Evolutionary conservation across 2,113 vertebrate species (phyloP), one percentile per base, ranked within the genome.

Genomic region (Heterocephalus glaber): DNA sequence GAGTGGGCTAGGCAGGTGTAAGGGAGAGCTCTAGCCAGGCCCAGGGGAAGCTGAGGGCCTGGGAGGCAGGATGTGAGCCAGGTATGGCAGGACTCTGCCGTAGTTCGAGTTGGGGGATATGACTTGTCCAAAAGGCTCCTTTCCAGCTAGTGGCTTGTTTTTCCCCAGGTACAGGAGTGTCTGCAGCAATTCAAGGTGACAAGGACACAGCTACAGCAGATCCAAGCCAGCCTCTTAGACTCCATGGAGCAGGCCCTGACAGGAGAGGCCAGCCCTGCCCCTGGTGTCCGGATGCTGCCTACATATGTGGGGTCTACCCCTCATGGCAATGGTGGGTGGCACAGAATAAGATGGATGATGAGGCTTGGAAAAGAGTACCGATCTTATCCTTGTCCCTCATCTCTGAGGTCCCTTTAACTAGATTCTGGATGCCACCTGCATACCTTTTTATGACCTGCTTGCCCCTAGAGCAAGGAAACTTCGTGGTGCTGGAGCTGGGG

Each of bases 401-500:
- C 47, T 84, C 87, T 85, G 22, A 85, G 47, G 3, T 44, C 85
- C 72, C 61, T 82, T 68, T 72, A 76, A 44, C 61, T 28, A 84
- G 79, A 44, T 54, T 81, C 58, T 16, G n/a, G 24, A 47, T 16
- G 22, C 38, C 5, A 74, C 35, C 28, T 65, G 4, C 17, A 35
- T 94, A 44, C 33, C n/a, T 97, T 74, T 92, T 77, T 91, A 33
- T 94, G 54, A 72, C 84, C 35, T 61, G 3, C 89, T 94, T 30
- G 47, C 2, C 41, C 16, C 66, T 94, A 99, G 99, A 99, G 83
- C 97, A 98, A 70, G 99, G 99, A 0, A 97, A 99, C 92, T 98
- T 99, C 22, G 81, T 99, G 95, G 99, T 99, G 20, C 93, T 99
- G 96, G 99, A 99, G 92, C 97, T 99, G n/a, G 98, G 98, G 20